Conservation (phyloP, 1,140 invertebrate genomes). For the Heterodera carotae region DNA sequence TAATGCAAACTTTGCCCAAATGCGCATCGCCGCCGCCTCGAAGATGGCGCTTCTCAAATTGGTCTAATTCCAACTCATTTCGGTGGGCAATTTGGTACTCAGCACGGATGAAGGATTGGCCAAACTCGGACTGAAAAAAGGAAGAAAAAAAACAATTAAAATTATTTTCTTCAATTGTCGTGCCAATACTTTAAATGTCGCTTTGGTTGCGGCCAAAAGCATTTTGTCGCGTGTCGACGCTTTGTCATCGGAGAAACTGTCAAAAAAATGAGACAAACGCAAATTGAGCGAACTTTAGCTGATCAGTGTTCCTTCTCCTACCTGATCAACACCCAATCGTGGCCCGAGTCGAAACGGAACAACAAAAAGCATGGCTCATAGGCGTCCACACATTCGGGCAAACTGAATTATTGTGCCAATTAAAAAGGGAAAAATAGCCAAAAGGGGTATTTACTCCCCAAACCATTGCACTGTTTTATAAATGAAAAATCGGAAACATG, state of each 20-base stretch:
- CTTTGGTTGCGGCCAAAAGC: constrained; percentile 97
- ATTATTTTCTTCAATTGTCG: background rate
- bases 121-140: constrained; percentile 78
- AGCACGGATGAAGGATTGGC: constrained; percentile 82
- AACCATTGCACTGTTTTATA: background rate
- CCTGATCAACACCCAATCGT: constrained; percentile 90
- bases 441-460: no score
- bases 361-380: constrained; percentile 90
- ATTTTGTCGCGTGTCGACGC: constrained; percentile 83
- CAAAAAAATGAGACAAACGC: constrained; percentile 35
- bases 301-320: constrained; percentile 71
- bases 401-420: no score
- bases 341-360: constrained; percentile 79
- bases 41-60: constrained; percentile 51
- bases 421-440: no score
- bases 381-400: constrained; percentile 78
- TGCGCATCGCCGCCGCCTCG: background rate
- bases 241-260: constrained; percentile 65
- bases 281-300: background rate
- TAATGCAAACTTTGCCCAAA: constrained; percentile 1
- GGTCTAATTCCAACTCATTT: constrained; percentile 70
- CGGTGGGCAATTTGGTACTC: constrained; percentile 81
- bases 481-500: background rate
- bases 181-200: constrained; percentile 86
- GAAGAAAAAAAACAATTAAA: background rate